Percentiles rank a stretch among this genome's conserved stretches.
phyloP scores from a whole-genome alignment of 2,797 vertebrate genomes.

The Acridotheres tristis region DNA sequence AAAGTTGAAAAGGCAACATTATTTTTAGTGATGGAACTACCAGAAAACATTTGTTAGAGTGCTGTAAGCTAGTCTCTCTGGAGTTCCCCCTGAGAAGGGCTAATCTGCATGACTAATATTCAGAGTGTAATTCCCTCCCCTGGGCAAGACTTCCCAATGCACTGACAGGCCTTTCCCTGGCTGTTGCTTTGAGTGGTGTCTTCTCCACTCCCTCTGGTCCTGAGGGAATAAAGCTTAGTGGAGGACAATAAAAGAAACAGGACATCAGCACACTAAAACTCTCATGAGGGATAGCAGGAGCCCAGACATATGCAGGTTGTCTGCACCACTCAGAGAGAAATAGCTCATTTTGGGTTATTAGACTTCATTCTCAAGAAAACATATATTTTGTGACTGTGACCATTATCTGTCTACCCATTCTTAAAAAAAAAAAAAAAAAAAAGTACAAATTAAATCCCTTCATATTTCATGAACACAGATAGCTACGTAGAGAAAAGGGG shows the following conservation, averaged over 20 bases:
- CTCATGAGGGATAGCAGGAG: background rate
- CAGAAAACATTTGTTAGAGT: background rate
- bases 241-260: background rate
- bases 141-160: background rate
- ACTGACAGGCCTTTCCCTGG: background rate
- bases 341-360: background rate
- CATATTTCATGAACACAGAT: background rate
- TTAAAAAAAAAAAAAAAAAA: background rate
- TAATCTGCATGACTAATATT: slow-evolving; percentile 41
- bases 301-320: background rate
- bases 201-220: background rate
- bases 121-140: background rate
- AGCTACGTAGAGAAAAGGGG: background rate
- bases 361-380: background rate
- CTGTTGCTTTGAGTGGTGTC: background rate
- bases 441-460: background rate
- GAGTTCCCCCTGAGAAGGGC: background rate
- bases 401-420: background rate
- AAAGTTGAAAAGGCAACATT: background rate
- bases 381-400: background rate
- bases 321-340: background rate
- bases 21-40: background rate
- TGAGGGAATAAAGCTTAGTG: background rate
- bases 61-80: background rate
- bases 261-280: background rate